Conservation (phyloP, 1,140 invertebrate species). For the Ditylenchus dipsaci region DNA sequence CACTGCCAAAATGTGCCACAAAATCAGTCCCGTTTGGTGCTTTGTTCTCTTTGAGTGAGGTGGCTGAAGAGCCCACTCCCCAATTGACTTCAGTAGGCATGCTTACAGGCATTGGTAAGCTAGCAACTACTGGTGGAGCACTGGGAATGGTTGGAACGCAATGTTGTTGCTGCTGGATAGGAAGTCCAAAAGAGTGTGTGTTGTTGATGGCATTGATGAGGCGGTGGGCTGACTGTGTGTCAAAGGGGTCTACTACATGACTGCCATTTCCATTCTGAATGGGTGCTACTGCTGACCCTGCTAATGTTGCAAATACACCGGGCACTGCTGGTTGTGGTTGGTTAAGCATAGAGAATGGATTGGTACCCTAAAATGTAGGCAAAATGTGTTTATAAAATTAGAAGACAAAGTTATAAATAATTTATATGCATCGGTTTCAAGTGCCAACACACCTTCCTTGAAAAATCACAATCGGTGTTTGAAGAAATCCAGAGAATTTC, state of each 20-base stretch:
- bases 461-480: no score
- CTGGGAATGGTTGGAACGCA: constrained; percentile 1
- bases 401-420: no score
- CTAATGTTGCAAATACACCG: not conserved
- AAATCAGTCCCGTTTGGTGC: constrained; percentile 8
- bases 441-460: no score
- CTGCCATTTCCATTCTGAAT: not conserved
- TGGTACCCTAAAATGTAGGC: constrained; percentile 32
- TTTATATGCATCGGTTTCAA: no score
- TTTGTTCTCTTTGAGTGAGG: constrained; percentile 22
- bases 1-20: not conserved
- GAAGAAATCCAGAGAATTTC: no score
- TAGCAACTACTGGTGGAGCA: not conserved
- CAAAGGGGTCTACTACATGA: constrained; percentile 22
- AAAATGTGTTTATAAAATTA: no score
- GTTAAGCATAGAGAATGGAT: constrained; percentile 18
- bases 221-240: constrained; percentile 29
- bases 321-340: not conserved
- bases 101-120: constrained; percentile 3
- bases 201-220: constrained; percentile 24
- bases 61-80: constrained; percentile 20
- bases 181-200: constrained; percentile 21
- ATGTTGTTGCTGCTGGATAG: constrained; percentile 15
- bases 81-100: constrained; percentile 23
- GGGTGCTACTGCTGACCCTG: not conserved